phyloP scores from a whole-genome alignment of 2,797 vertebrate genomes.

The Macrochelys suwanniensis region DNA sequence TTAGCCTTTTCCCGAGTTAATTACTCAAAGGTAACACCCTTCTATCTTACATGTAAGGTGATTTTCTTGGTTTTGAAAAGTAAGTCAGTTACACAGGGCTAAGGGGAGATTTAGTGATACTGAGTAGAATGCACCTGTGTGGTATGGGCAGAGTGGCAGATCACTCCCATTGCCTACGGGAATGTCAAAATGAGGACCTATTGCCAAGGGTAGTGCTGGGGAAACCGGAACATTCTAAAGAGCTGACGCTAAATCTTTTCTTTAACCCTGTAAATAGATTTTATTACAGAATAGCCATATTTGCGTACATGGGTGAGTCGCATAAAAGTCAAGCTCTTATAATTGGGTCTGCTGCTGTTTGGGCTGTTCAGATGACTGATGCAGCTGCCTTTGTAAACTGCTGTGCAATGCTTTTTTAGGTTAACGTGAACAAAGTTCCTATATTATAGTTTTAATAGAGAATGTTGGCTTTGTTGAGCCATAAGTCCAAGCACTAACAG shows the following conservation, averaged over 20 bases:
- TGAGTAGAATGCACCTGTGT: not conserved
- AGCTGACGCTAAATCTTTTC: not conserved
- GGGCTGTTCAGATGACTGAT: not conserved
- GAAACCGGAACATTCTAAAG: not conserved
- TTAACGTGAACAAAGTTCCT: not conserved
- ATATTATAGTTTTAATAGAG: not conserved
- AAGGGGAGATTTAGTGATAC: not conserved
- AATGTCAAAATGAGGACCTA: not conserved
- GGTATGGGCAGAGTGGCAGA: not conserved
- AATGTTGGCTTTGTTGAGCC: not conserved
- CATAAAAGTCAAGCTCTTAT: rapidly evolving
- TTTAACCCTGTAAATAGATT: not conserved
- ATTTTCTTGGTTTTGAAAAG: not conserved
- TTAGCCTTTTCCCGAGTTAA: not conserved
- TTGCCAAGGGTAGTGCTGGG: not conserved
- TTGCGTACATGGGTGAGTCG: not conserved
- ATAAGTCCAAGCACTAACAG: not conserved
- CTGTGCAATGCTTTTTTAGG: rapidly evolving
- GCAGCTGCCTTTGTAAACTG: not conserved
- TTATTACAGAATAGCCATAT: not conserved
- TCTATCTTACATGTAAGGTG: not conserved
- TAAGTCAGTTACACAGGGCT: not conserved
- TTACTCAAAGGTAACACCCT: not conserved
- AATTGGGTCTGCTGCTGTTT: not conserved
- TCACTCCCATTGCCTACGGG: not conserved